Evolutionary conservation across 2,888 invertebrate species (phyloP).

Genomic region (Hirtodrosophila duncani): DNA sequence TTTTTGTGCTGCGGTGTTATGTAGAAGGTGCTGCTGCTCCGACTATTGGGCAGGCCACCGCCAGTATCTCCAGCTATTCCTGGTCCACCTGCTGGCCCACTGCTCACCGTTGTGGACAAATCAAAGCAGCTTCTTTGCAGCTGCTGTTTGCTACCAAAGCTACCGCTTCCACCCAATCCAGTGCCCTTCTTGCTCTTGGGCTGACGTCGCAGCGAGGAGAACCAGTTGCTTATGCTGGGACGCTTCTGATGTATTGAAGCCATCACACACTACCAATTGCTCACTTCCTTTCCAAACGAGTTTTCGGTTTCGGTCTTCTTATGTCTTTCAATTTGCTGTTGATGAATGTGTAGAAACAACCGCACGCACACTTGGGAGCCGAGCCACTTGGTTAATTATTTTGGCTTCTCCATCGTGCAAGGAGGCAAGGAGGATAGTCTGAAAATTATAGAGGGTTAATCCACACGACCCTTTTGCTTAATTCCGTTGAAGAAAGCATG

Average conservation of each 20-base stretch:
- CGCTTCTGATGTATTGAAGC: slow-evolving; percentile 81
- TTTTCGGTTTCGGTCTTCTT: slow-evolving; percentile 18
- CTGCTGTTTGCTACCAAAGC: slow-evolving; percentile 66
- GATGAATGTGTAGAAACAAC: too few relatives aligned
- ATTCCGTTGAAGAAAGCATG: background rate
- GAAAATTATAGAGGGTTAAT: slow-evolving; percentile 45
- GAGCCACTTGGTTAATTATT: slow-evolving; percentile 29
- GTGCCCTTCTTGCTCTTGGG: slow-evolving; percentile 75
- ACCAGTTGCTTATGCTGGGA: slow-evolving; percentile 88
- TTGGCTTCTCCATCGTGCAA: slow-evolving; percentile 44
- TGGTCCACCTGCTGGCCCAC: background rate
- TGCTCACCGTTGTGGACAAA: slow-evolving; percentile 38
- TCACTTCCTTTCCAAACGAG: slow-evolving; percentile 38
- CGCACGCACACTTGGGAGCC: too few relatives aligned
- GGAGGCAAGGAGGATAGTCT: too few relatives aligned
- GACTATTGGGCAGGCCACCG: slow-evolving; percentile 19
- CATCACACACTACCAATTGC: slow-evolving; percentile 56
- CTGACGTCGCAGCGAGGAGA: slow-evolving; percentile 86
- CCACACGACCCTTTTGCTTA: background rate
- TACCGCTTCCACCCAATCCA: slow-evolving; percentile 50
- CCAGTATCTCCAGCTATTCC: slow-evolving; percentile 6
- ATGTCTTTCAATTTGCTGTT: slow-evolving; percentile 14
- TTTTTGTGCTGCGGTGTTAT: slow-evolving; percentile 37
- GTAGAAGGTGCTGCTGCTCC: slow-evolving; percentile 74
- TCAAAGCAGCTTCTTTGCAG: slow-evolving; percentile 78